Evolutionary conservation across 1,140 invertebrate genomes (phyloP).

Genomic region (Cotesia glomerata): DNA sequence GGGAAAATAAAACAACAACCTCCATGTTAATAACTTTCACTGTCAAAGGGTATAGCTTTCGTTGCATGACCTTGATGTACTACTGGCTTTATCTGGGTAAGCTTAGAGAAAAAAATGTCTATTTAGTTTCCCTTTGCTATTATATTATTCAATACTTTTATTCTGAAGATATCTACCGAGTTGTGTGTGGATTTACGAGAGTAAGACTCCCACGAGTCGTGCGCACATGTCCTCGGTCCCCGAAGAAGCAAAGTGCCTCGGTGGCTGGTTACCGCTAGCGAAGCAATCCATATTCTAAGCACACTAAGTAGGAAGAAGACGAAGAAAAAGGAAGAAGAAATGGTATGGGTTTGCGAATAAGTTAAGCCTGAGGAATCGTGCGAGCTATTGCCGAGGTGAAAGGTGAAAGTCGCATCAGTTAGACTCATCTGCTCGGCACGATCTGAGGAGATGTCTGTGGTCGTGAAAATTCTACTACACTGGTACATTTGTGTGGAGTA

Average conservation of each 20-base stretch:
- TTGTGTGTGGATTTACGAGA: constrained; percentile 12
- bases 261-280: background rate
- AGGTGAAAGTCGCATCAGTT: constrained; percentile 56
- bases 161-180: background rate
- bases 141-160: constrained; percentile 27
- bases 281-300: background rate
- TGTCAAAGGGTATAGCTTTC: constrained; percentile 23
- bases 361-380: constrained; percentile 38
- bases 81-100: constrained; percentile 18
- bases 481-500: constrained; percentile 14
- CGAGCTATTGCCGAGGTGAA: constrained; percentile 50
- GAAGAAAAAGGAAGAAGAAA: background rate
- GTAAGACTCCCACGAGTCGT: constrained; percentile 13
- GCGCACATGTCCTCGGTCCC: background rate
- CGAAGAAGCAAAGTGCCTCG: background rate
- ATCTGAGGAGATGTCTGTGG: constrained; percentile 35
- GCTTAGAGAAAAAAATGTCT: background rate
- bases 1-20: background rate
- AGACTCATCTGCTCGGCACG: constrained; percentile 28
- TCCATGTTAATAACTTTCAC: constrained; percentile 13
- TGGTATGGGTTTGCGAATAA: constrained; percentile 46
- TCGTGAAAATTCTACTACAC: constrained; percentile 25
- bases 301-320: background rate
- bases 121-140: constrained; percentile 4
- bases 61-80: constrained; percentile 24